phyloP scores from a whole-genome alignment of 2,797 vertebrate species.

The Poecilia gillii region DNA sequence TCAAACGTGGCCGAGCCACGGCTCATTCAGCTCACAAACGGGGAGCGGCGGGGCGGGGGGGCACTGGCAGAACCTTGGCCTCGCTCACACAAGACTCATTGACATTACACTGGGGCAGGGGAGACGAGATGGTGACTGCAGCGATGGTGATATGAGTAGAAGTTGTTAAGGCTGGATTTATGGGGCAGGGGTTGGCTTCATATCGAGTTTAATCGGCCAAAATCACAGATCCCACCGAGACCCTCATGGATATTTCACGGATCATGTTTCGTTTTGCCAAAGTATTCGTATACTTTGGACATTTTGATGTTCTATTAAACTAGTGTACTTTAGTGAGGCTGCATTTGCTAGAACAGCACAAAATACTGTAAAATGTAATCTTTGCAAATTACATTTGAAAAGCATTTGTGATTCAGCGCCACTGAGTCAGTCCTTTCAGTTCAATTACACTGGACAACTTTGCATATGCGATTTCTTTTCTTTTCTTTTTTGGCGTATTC shows the following conservation, averaged over 20 bases:
- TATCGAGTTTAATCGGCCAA: constrained; percentile 8
- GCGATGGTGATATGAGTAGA: constrained; percentile 60
- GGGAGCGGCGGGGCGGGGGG: constrained; percentile 42
- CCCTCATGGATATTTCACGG: constrained; percentile 11
- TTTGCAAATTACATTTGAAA: not conserved
- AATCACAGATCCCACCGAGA: constrained; percentile 26
- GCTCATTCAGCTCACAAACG: constrained; percentile 86
- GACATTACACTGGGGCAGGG: constrained; percentile 70
- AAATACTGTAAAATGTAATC: not conserved
- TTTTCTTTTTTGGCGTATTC: not conserved
- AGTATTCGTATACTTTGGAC: not conserved
- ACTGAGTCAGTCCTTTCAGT: not conserved
- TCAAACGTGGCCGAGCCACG: constrained; percentile 82
- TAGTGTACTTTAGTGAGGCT: not conserved
- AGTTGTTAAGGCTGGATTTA: constrained; percentile 24
- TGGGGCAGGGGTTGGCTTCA: constrained; percentile 36
- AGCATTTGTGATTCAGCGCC: not conserved
- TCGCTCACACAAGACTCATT: constrained; percentile 85
- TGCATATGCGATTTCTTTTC: not conserved
- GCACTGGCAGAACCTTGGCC: constrained; percentile 89
- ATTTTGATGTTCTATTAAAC: not conserved
- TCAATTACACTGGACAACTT: not conserved
- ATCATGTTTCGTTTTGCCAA: not conserved
- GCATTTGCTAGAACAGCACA: not conserved
- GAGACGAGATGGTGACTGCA: constrained; percentile 46